A percentile compares a stretch with the other conserved stretches of the same genome.
phyloP scores from a whole-genome alignment of 2,113 vertebrate genomes.

The Grallaria varia region DNA sequence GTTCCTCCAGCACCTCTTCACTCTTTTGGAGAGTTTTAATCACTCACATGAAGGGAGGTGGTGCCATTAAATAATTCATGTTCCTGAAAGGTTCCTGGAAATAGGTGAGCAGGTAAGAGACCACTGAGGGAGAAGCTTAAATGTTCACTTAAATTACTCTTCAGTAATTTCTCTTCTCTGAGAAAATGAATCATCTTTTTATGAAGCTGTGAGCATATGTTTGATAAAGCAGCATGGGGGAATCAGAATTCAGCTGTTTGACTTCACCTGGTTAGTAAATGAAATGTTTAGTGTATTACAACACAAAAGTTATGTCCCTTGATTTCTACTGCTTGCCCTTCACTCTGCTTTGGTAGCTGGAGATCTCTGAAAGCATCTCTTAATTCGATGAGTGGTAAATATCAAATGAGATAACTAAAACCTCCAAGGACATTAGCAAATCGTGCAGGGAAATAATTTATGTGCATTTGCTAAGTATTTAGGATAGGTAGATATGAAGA shows the following conservation, averaged over 20 bases:
- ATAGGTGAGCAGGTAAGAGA: neutral
- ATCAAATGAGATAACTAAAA: neutral
- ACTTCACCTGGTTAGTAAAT: neutral
- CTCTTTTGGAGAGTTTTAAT: neutral
- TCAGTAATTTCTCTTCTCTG: neutral
- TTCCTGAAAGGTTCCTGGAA: neutral
- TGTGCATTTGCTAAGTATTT: neutral
- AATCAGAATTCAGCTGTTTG: neutral
- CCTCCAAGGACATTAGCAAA: neutral
- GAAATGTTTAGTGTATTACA: neutral
- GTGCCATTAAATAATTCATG: neutral
- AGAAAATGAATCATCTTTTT: neutral
- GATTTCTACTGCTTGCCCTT: neutral
- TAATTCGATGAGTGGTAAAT: neutral
- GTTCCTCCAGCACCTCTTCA: neutral
- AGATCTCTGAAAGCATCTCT: neutral
- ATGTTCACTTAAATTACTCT: neutral
- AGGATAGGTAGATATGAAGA: neutral
- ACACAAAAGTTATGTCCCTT: neutral
- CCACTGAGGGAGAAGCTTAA: neutral
- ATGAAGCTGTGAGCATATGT: neutral
- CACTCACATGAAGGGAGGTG: neutral
- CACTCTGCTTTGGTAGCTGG: neutral
- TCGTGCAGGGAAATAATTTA: neutral
- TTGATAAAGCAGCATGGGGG: neutral